Percentiles rank a stretch among this genome's conserved stretches.
Conservation (phyloP, 2,888 invertebrate genomes). For the Enoplolaimus lenunculus region DNA sequence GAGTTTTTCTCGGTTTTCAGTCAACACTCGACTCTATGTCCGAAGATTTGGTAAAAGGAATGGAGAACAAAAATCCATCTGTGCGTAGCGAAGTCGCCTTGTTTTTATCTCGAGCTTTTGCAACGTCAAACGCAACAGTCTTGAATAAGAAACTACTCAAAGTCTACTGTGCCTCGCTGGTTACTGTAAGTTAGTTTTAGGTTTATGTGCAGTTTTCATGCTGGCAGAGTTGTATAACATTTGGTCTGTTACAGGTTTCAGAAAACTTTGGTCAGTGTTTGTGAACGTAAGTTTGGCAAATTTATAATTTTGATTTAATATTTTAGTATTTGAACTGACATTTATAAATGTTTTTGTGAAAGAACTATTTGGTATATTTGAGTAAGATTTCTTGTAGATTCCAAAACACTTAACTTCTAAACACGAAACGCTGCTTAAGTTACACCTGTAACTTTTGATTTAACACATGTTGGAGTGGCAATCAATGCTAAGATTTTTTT, state of each 20-base stretch:
- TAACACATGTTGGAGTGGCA: too few species aligned
- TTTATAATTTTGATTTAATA: too few species aligned
- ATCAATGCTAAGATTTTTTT: too few species aligned
- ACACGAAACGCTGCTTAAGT: too few species aligned
- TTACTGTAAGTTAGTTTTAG: slow-evolving; percentile 36
- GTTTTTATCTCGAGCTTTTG: slow-evolving; percentile 36
- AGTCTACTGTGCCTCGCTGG: slow-evolving; percentile 37
- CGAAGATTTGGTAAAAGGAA: slow-evolving; percentile 68
- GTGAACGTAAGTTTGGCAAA: slow-evolving; percentile 72
- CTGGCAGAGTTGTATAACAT: slow-evolving; percentile 77
- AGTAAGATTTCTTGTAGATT: too few species aligned
- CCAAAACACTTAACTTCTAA: too few species aligned
- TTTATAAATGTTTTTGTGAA: too few species aligned
- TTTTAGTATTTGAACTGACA: too few species aligned
- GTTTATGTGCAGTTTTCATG: slow-evolving; percentile 39
- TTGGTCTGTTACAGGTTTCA: slow-evolving; percentile 82
- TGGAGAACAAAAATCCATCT: slow-evolving; percentile 50
- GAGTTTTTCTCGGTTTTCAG: slow-evolving; percentile 46
- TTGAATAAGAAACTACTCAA: slow-evolving; percentile 47
- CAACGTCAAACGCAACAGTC: slow-evolving; percentile 35
- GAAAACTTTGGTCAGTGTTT: slow-evolving; percentile 77
- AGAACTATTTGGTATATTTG: too few species aligned
- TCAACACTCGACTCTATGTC: slow-evolving; percentile 49
- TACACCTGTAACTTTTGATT: too few species aligned
- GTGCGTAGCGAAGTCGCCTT: slow-evolving; percentile 43